Percentiles rank a stretch among this genome's conserved stretches.
These are phyloP conservation scores for Netelia virgata DNA, from an alignment of 2,888 invertebrate species.

Conservation along the genomic window DNA sequence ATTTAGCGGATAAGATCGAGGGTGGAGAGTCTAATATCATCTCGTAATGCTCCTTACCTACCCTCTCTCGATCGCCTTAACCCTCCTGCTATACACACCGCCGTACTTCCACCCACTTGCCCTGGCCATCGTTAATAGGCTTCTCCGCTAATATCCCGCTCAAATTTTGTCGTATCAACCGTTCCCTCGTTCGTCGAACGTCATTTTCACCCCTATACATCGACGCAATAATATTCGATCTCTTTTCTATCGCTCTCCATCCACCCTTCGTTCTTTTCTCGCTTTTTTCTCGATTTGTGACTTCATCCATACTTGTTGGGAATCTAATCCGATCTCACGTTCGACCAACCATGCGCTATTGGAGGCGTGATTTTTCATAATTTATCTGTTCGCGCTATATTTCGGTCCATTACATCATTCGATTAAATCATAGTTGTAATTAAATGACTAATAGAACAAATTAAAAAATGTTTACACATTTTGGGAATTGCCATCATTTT, in stretches of 20 bases:
- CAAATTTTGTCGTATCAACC: constrained; percentile 69
- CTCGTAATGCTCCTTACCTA: constrained; percentile 76
- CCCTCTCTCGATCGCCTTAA: constrained; percentile 40
- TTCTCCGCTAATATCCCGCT: constrained; percentile 67
- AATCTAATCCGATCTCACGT: constrained; percentile 1
- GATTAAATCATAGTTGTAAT: no score
- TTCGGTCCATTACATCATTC: not conserved
- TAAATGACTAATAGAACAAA: no score
- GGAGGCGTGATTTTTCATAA: constrained; percentile 14
- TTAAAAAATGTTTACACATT: no score
- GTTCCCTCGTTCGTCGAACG: constrained; percentile 30
- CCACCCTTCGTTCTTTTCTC: constrained; percentile 9
- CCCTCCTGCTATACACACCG: constrained; percentile 1
- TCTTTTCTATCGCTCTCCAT: constrained; percentile 1
- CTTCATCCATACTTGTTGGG: not conserved
- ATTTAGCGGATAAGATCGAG: constrained; percentile 78
- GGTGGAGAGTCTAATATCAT: constrained; percentile 75
- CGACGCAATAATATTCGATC: constrained; percentile 38
- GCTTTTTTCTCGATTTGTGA: not conserved
- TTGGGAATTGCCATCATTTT: no score
- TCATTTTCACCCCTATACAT: constrained; percentile 36
- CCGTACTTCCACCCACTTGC: constrained; percentile 4
- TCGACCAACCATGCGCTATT: constrained; percentile 24
- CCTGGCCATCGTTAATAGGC: constrained; percentile 67
- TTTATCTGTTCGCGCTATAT: not conserved